Base-by-base conservation (phyloP, 2,888 invertebrate species). In the Operophtera brumata region DNA sequence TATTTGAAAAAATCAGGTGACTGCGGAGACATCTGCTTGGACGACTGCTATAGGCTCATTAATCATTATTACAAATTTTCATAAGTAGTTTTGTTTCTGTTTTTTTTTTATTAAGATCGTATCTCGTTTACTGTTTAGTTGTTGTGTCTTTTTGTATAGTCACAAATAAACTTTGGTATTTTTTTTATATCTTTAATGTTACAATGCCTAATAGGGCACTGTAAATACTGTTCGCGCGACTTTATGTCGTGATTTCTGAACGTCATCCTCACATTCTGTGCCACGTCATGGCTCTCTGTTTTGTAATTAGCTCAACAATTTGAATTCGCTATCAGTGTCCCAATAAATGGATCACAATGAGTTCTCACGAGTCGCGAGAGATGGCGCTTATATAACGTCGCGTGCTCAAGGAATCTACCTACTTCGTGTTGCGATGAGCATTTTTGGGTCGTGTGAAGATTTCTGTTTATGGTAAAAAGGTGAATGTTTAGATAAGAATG, bases 401-500 rank as follows among this genome's bases (percentile, higher is more conserved):
- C 55, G 55, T 61, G 54, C 55, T 41, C 39, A 20, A 39, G 52
- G 50, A 34, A 30, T 10, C 40, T 37, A 26, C 32, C 45, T 13
- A 30, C 30, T 40, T 39, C 39, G 25, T 54, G 37, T 53, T 40
- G 51, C 39, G 57, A 55, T 56, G 48, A 32, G 50, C 42, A 58
- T 53, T 59, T 60, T 61, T 58, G 61, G 61, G 61, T 30, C 61
- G 61, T 61, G 61, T 51, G 61, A 61, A 56, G 44, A 26, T 51
- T 26, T 28, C 42, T 53, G 39, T 48, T 51, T 51, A 47, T 44
- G 51, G 55, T 51, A 61, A 61, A 61, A 58, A 57, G 47, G 9
- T 34, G 28, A 48, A 43, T 30, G 9, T 32, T 8, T 14, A 32
- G 54, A 49, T 54, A 41, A 35, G 30, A 32, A 48, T 40, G 39